Conservation (phyloP, 2,113 vertebrate species). For the Phainopepla nitens region DNA sequence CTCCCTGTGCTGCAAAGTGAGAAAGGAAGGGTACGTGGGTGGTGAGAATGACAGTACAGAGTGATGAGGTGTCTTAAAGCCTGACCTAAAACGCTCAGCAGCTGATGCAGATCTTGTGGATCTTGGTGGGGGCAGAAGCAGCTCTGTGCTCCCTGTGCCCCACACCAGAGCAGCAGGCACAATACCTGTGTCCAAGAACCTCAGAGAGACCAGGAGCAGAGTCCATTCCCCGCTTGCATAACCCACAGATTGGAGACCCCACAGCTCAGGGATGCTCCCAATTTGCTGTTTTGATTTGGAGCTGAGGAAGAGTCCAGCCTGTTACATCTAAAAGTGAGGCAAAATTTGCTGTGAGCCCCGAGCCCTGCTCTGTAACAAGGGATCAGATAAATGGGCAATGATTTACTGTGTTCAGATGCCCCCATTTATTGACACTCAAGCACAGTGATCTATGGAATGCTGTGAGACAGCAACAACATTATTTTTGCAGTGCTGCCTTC, state of each 20-base stretch:
- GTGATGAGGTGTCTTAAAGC: background rate
- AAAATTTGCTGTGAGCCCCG: background rate
- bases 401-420: background rate
- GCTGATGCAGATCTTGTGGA: background rate
- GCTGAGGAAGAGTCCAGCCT: background rate
- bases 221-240: background rate
- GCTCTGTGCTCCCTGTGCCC: background rate
- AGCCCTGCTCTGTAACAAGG: background rate
- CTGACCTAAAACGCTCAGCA: background rate
- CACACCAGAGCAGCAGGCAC: background rate
- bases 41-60: background rate
- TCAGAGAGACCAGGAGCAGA: background rate
- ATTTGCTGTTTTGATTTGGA: background rate
- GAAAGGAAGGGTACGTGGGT: background rate
- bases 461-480: background rate
- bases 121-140: background rate
- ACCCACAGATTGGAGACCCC: background rate
- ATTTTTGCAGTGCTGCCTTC: background rate
- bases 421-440: background rate
- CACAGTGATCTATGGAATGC: background rate
- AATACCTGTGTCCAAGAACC: background rate
- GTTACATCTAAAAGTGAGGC: background rate
- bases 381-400: background rate
- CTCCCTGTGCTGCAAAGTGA: background rate
- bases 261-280: background rate